phyloP scores from a whole-genome alignment of 2,888 invertebrate genomes.

The Lordiphosa andalusiaca region DNA sequence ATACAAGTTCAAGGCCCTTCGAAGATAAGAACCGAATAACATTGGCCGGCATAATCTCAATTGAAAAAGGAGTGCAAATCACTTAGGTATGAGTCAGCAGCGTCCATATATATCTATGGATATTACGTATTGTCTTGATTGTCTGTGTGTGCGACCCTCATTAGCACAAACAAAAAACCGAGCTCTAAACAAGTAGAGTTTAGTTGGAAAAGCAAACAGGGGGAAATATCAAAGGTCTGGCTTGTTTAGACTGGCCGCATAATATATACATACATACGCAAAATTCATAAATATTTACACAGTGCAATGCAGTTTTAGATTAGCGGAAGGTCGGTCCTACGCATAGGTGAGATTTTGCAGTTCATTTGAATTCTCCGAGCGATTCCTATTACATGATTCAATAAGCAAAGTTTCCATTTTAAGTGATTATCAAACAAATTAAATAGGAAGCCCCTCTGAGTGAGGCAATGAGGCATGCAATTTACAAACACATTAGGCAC shows the following conservation, averaged over 20 bases:
- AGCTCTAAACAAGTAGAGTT: no score
- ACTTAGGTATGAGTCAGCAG: no score
- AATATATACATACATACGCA: background rate
- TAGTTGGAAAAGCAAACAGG: background rate
- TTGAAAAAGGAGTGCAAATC: no score
- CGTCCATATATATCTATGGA: no score
- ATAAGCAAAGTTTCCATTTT: no score
- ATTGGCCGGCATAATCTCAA: no score
- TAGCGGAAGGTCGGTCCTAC: background rate
- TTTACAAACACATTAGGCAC: conserved; percentile 3
- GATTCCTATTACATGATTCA: background rate
- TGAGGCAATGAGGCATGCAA: background rate
- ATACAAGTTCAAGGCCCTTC: conserved; percentile 26
- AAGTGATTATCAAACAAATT: no score
- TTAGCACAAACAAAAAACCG: no score
- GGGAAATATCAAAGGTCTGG: conserved; percentile 30
- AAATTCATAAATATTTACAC: conserved; percentile 28
- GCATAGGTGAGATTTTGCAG: background rate
- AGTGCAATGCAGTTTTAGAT: conserved; percentile 8
- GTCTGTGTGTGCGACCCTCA: no score
- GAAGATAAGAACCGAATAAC: conserved; percentile 1
- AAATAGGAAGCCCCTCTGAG: no score
- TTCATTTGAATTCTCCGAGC: background rate
- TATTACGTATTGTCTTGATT: no score
- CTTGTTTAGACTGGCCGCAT: conserved; percentile 8